Conservation (phyloP, 2,888 invertebrate genomes). For the Gortyna flavago region DNA sequence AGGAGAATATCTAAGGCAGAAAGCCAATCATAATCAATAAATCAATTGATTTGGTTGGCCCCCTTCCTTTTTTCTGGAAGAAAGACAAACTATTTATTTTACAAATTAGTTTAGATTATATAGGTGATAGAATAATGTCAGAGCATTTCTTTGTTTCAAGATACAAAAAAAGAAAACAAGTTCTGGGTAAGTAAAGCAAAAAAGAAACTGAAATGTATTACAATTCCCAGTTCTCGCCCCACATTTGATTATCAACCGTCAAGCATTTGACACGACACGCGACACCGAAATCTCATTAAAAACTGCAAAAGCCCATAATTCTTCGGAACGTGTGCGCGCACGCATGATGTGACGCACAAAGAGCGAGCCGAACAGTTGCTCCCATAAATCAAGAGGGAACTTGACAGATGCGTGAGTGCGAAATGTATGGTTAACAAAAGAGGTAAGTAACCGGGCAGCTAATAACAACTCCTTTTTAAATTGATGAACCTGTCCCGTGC, state of each 20-base stretch:
- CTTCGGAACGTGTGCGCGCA: slow-evolving; percentile 40
- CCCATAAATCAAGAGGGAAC: slow-evolving; percentile 80
- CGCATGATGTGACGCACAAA: slow-evolving; percentile 66
- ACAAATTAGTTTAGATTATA: neutral
- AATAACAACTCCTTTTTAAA: neutral
- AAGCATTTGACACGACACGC: slow-evolving; percentile 50
- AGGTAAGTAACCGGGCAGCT: neutral
- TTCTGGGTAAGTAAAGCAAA: neutral
- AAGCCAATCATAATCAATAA: too few relatives aligned
- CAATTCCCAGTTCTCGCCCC: slow-evolving; percentile 22
- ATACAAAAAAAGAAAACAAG: neutral
- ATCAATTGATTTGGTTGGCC: too few relatives aligned
- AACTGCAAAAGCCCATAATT: slow-evolving; percentile 47
- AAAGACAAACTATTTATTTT: neutral
- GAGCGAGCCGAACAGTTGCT: slow-evolving; percentile 69
- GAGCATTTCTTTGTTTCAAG: slow-evolving; percentile 4
- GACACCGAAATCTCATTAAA: slow-evolving; percentile 58
- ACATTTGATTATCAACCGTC: slow-evolving; percentile 43
- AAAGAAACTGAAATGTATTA: neutral
- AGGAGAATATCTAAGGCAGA: too few relatives aligned
- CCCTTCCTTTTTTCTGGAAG: too few relatives aligned
- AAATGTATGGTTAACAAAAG: slow-evolving; percentile 41
- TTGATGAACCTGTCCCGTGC: neutral
- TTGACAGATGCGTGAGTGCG: slow-evolving; percentile 74
- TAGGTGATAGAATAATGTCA: too few relatives aligned